A percentile compares a stretch with the other conserved stretches of the same genome.
Evolutionary conservation across 2,888 invertebrate genomes (phyloP).

Genomic region (Limnephilus auricula): DNA sequence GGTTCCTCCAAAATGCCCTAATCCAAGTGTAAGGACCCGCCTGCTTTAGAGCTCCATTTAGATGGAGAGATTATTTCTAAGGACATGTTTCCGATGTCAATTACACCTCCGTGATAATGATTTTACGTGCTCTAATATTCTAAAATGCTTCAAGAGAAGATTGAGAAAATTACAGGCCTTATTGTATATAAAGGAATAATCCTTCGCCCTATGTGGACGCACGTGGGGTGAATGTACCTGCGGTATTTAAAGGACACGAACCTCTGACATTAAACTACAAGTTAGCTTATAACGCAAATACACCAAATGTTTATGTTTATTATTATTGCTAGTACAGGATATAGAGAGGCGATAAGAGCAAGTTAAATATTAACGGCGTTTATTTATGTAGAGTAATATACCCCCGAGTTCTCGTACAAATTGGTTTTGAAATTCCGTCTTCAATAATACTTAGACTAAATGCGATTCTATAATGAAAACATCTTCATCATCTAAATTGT

Average conservation of each 20-base stretch:
- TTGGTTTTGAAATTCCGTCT: background rate
- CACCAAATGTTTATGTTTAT: background rate
- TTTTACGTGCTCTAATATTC: slow-evolving; percentile 41
- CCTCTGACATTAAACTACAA: background rate
- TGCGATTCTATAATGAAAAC: background rate
- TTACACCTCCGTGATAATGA: slow-evolving; percentile 38
- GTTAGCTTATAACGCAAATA: slow-evolving; percentile 4
- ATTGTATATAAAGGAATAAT: background rate
- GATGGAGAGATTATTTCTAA: slow-evolving; percentile 26
- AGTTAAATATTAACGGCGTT: background rate
- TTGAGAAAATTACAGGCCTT: slow-evolving; percentile 26
- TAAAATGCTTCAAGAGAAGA: background rate
- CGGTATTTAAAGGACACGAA: slow-evolving; percentile 7
- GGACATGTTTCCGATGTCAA: slow-evolving; percentile 34
- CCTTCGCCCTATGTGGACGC: slow-evolving; percentile 18
- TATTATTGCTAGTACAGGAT: background rate
- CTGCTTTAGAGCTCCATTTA: background rate
- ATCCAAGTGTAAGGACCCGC: background rate
- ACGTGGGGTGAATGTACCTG: slow-evolving; percentile 40
- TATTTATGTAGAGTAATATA: background rate
- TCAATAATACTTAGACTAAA: background rate
- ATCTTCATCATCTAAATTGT: background rate
- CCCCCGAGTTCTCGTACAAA: background rate
- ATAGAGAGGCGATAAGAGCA: background rate
- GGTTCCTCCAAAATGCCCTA: background rate